Evolutionary conservation across 2,888 invertebrate species (phyloP), one percentile per base, ranked within the genome.

Genomic region (Leptinotarsa juncta): DNA sequence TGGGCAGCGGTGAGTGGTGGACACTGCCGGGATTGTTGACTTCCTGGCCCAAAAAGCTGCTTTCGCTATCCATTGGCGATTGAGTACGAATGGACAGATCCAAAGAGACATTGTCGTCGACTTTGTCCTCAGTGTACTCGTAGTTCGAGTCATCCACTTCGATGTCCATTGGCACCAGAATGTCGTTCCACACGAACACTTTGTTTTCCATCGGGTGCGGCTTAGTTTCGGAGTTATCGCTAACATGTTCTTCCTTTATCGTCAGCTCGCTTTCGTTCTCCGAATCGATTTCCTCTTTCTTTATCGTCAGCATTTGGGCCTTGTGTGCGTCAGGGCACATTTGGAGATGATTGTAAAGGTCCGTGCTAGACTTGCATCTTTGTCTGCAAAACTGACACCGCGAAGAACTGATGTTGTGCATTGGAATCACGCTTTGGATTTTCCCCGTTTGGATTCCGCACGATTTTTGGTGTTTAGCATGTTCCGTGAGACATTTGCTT

Each of bases 351-450:
- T 92, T 89, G 78, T 93, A 89, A 67, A 96, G 89, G 88, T 96
- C 96, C 4, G 92, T 91, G 81, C 94, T 95, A 42, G 94, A 95
- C 88, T 96, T 96, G 87, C 96, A 96, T 76, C 96, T 91, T 86
- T 95, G 95, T 78, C 96, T 91, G 86, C 96, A 96, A 85, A 94
- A 93, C 87, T 95, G 95, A 86, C 96, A 96, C 74, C 96, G 91
- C 68, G 95, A 94, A 16, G 95, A 94, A 78, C 93, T 92, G 80
- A 89, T 90, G 65, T 90, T 86, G 76, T 89, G 88, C 51, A 89
- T 83, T 10, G 90, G 86, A 79, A 83, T 81, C 48, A 83, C 78
- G 70, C 79, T 82, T 15, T 79, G 83, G 72, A 80, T 72, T 70
- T 77, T 82, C 18, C 72, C 79, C 10, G 66, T 77, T 73, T 82